phyloP scores from a whole-genome alignment of 2,797 vertebrate genomes.

The Falco naumanni region DNA sequence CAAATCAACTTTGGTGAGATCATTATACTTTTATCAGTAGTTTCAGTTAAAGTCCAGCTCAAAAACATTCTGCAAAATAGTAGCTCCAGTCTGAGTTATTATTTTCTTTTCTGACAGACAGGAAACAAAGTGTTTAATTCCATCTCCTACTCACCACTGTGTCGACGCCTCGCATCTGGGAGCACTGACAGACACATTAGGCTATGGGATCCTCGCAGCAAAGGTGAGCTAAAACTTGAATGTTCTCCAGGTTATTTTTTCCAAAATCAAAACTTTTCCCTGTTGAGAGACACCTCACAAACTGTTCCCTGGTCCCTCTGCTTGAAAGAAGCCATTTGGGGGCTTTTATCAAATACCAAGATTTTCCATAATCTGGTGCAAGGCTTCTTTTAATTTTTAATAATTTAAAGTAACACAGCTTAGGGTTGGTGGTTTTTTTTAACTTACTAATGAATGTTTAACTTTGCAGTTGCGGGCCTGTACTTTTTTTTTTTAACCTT shows the following conservation, averaged over 20 bases:
- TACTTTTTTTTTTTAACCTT: background rate
- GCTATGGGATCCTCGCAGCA: conserved; percentile 94
- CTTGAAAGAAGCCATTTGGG: background rate
- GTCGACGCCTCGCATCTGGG: conserved; percentile 91
- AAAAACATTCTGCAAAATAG: background rate
- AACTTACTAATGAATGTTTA: background rate
- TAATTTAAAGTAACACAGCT: background rate
- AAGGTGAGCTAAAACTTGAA: conserved; percentile 79
- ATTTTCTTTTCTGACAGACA: conserved; percentile 76
- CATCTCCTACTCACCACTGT: conserved; percentile 91
- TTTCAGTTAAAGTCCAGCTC: background rate
- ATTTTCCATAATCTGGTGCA: background rate
- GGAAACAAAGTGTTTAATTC: conserved; percentile 97
- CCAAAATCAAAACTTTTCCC: background rate
- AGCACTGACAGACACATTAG: conserved; percentile 94
- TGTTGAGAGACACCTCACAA: background rate
- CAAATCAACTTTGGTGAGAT: conserved; percentile 91
- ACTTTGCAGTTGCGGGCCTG: background rate
- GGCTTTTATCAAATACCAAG: background rate
- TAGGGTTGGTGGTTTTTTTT: background rate
- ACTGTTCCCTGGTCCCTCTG: background rate
- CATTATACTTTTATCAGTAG: background rate
- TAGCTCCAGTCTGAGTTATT: background rate
- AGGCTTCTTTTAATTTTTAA: background rate
- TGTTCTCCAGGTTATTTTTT: background rate